Evolutionary conservation across 2,888 invertebrate species (phyloP), one percentile per base, ranked within the genome.

Genomic region (Arctia plantaginis): DNA sequence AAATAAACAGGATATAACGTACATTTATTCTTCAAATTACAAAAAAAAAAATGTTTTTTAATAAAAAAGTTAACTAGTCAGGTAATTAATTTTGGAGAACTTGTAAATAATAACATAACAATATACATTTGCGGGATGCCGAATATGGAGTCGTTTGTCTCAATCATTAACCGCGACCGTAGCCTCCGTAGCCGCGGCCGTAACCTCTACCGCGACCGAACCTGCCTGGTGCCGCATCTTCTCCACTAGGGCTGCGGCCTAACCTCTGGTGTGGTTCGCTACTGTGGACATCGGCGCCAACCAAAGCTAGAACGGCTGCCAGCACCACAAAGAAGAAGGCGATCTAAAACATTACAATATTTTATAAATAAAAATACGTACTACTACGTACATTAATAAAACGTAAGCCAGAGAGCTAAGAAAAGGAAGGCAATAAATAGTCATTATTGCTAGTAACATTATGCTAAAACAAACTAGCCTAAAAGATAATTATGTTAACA

Each of bases 221-320:
- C 10, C 39, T 7, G 23, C 39, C n/a, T 27, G 68, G 68, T 27
- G 33, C 69, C 12, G 13, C 8, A 55, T 55, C n/a, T 18, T n/a
- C 33, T n/a, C n/a, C 33, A 18, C 55, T 27, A n/a, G 8, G 23
- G 55, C 55, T 35, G 18, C 69, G 69, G 27, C n/a, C 23, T n/a
- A 33, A 0, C n/a, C 55, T 55, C 33, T 69, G 6, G 23, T n/a
- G 20, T 15, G 68, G 55, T 23, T 33, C 51, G 30, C 35, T 69
- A 18, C 51, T 13, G 13, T 27, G 35, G 35, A 13, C 66, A 39
- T 35, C 55, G n/a, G 69, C 69, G 13, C 55, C 39, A 13, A 51
- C 69, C 33, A 69, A 3, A 1, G 55, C 69, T n/a, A 69, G n/a
- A 69, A 69, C n/a, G 6, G 69, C 69, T 35, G n/a, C 55, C 39